Conservation (phyloP, 2,113 vertebrate genomes). For the Xenopus borealis region DNA sequence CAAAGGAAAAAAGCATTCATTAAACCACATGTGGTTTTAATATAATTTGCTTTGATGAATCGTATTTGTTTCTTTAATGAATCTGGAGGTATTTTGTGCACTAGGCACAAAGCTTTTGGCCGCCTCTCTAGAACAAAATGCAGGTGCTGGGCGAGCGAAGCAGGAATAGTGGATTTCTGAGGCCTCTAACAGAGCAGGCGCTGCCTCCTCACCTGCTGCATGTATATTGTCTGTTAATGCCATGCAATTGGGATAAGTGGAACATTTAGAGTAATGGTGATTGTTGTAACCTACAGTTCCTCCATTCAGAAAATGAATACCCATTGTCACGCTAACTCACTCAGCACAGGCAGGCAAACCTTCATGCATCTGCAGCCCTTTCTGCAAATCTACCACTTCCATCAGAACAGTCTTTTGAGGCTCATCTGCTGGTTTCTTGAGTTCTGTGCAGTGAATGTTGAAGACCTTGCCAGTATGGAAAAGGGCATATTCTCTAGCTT, state of each 20-base stretch:
- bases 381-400: no score
- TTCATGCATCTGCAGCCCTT: neutral
- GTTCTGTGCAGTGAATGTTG: no score
- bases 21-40: neutral
- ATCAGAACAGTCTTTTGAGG: no score
- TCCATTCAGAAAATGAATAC: constrained; percentile 18
- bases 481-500: no score
- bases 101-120: neutral
- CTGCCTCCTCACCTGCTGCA: constrained; percentile 6
- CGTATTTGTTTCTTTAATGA: neutral
- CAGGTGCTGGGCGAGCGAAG: constrained; percentile 2
- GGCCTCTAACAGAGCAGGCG: neutral
- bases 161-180: neutral
- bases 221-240: neutral
- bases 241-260: constrained; percentile 39
- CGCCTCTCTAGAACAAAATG: neutral
- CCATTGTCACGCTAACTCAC: constrained; percentile 4
- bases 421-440: no score
- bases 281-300: constrained; percentile 22
- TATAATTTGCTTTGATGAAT: neutral
- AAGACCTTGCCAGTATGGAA: no score
- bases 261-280: constrained; percentile 39
- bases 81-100: neutral
- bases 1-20: neutral
- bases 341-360: neutral